Evolutionary conservation across 2,113 vertebrate species (phyloP).

Genomic region (Mustela lutreola): DNA sequence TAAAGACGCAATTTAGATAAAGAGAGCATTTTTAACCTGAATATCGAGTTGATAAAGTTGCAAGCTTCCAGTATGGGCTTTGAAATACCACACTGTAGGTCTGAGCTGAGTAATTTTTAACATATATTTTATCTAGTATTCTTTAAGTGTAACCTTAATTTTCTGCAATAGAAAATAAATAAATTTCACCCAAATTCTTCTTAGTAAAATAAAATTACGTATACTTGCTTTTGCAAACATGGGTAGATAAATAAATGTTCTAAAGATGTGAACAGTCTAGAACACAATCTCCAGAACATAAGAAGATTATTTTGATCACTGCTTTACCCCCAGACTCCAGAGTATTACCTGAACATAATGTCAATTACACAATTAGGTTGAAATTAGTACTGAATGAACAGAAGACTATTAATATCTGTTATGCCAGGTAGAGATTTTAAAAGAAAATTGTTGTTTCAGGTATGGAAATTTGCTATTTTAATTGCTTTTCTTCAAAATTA

Average conservation of each 20-base stretch:
- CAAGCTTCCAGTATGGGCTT: neutral
- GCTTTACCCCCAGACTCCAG: neutral
- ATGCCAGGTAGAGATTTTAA: neutral
- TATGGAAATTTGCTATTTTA: neutral
- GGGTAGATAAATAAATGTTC: neutral
- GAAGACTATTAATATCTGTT: neutral
- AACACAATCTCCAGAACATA: neutral
- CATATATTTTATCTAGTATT: neutral
- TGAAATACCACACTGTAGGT: neutral
- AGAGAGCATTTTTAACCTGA: neutral
- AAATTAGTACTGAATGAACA: constrained; percentile 2
- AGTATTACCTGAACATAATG: neutral
- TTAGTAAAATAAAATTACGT: neutral
- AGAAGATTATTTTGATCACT: neutral
- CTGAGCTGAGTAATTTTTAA: neutral
- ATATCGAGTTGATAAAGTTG: neutral
- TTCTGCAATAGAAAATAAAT: neutral
- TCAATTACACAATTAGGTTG: neutral
- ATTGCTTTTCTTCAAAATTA: neutral
- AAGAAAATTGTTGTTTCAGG: neutral
- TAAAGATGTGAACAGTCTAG: neutral
- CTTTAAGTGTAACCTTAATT: neutral
- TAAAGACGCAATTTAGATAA: neutral
- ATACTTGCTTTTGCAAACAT: neutral
- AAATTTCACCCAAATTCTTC: neutral